Percentiles rank a stretch among this genome's conserved stretches.
phyloP scores from a whole-genome alignment of 2,888 invertebrate species.

The Apotomis turbidana region DNA sequence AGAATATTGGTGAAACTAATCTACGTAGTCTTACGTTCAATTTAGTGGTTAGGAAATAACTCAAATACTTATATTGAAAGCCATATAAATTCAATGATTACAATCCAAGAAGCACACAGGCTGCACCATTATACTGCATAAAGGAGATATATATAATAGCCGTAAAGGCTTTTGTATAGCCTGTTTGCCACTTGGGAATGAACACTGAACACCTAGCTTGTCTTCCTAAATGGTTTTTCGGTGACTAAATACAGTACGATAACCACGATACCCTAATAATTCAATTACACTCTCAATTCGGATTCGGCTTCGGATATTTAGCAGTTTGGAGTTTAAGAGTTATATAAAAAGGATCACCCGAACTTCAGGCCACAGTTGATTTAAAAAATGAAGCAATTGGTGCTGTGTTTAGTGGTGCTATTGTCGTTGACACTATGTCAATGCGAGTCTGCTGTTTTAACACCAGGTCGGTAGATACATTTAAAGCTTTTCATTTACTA shows the following conservation, averaged over 20 bases:
- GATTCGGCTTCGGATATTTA: not conserved
- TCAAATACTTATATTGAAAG: too few species aligned
- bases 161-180: too few species aligned
- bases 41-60: too few species aligned
- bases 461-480: slow-evolving; percentile 18
- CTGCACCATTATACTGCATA: too few species aligned
- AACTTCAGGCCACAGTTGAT: slow-evolving; percentile 5
- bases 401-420: slow-evolving; percentile 14
- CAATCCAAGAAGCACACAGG: too few species aligned
- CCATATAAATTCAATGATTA: too few species aligned
- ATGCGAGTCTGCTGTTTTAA: slow-evolving; percentile 26
- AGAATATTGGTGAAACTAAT: too few species aligned
- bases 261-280: slow-evolving; percentile 28
- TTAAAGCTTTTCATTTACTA: not conserved
- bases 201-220: too few species aligned
- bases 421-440: slow-evolving; percentile 18
- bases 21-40: too few species aligned
- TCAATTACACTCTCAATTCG: slow-evolving; percentile 8
- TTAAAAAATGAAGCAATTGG: slow-evolving; percentile 22
- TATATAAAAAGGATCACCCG: slow-evolving; percentile 19
- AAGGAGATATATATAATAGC: too few species aligned
- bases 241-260: not conserved
- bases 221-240: too few species aligned
- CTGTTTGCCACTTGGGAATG: too few species aligned
- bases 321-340: not conserved